Evolutionary conservation across 2,888 invertebrate genomes (phyloP), one percentile per base, ranked within the genome.

Genomic region (Cosmorhoe ocellata): DNA sequence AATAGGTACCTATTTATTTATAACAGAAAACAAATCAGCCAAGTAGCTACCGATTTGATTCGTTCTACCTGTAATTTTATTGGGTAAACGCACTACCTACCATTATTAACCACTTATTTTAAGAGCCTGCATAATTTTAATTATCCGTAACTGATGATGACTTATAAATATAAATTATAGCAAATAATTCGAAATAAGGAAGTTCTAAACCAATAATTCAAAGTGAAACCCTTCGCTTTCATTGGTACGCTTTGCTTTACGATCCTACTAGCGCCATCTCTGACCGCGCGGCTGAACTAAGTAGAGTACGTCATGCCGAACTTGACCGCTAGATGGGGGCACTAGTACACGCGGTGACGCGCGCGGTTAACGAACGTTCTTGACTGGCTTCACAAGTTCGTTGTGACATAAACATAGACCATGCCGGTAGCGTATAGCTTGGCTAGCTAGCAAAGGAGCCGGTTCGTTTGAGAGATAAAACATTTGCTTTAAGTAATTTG

Each of bases 321-420:
- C 87, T 89, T 89, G 89, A 89, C 88, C 89, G 90, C 81, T 78
- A 89, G 90, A 79, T 87, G 89, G 89, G 77, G 79, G 76, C 76
- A 86, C 74, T 79, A 61, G 81, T 81, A 77, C 81, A 76, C 64
- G 70, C 67, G 66, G 59, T 83, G 81, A 81, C 80, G 81, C 71
- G 67, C 73, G 78, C 85, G 89, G 89, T 90, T 84, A 89, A 90
- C 77, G 90, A 90, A 90, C 89, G 90, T 88, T 85, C 90, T 89
- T 89, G 89, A 90, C 89, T 88, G 84, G 74, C 71, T 74, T 70
- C 70, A 70, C 69, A 85, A 84, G 88, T 89, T 88, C 88, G 70
- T 67, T 68, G 66, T 74, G 76, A 76, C 76, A 76, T 70, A 74
- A 79, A 55, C 46, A 43, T 47, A 43, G 52, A 38, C 42, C 10